phyloP scores from a whole-genome alignment of 37 sponge, comb jelly and placozoan species.

The Bolinopsis microptera region DNA sequence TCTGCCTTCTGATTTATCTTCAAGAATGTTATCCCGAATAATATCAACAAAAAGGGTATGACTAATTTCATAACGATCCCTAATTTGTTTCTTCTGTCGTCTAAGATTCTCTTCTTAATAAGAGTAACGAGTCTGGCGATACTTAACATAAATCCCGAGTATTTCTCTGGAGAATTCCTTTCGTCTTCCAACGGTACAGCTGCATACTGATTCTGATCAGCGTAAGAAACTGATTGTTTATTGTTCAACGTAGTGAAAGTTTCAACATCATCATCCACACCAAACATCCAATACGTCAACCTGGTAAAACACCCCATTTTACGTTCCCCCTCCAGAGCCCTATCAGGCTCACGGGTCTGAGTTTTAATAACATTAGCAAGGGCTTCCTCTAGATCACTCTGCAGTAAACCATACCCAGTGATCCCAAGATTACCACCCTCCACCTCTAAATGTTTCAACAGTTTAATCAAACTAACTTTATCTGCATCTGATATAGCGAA shows the following conservation, averaged over 20 bases:
- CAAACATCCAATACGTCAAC: background rate
- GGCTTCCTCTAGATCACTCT: slow-evolving; percentile 17
- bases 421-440: background rate
- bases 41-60: background rate
- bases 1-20: background rate
- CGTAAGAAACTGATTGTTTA: background rate
- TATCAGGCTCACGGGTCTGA: background rate
- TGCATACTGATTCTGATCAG: background rate
- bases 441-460: background rate
- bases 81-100: background rate
- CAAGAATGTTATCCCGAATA: background rate
- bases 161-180: background rate
- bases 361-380: background rate
- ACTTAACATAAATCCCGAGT: background rate
- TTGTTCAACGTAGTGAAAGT: background rate
- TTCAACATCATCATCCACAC: background rate
- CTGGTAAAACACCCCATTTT: background rate
- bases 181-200: background rate
- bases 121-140: background rate
- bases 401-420: background rate
- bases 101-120: background rate
- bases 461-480: background rate
- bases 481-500: background rate
- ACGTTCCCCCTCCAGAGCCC: background rate
- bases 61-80: slow-evolving; percentile 4